phyloP scores from a whole-genome alignment of 92 coral and sea anemone species.

The Zoanthus sansibaricus region DNA sequence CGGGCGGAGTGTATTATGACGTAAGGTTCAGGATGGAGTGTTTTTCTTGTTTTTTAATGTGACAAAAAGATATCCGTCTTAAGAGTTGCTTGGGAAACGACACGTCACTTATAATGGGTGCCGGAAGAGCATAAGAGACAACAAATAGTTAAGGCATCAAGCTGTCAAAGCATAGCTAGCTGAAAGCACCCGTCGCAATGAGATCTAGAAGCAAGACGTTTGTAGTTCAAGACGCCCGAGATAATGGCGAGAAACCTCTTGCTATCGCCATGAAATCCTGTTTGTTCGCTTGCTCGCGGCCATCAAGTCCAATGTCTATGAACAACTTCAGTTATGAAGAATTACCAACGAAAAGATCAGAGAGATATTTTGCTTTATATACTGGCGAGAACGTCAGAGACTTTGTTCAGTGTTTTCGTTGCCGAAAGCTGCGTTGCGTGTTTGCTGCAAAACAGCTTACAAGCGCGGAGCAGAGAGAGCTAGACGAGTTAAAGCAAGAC shows the following conservation, averaged over 20 bases:
- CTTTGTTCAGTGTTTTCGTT: constrained; percentile 48
- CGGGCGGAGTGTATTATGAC: constrained; percentile 12
- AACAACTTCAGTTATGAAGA: constrained; percentile 19
- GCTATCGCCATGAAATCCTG: constrained; percentile 38
- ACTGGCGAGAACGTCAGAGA: constrained; percentile 47
- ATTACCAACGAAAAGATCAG: constrained; percentile 25
- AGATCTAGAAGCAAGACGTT: constrained; percentile 24
- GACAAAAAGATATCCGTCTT: constrained; percentile 6
- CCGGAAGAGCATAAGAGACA: not conserved
- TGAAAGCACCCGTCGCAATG: constrained; percentile 1
- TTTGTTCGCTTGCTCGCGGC: constrained; percentile 44
- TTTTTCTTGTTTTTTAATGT: not conserved
- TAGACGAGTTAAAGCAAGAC: constrained; percentile 29
- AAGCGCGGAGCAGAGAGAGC: constrained; percentile 19
- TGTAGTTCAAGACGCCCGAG: constrained; percentile 22
- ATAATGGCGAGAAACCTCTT: not conserved
- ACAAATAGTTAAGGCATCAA: not conserved
- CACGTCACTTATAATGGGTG: constrained; percentile 21
- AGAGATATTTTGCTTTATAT: constrained; percentile 31
- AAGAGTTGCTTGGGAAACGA: constrained; percentile 23
- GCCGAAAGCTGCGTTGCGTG: constrained; percentile 49
- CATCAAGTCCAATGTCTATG: constrained; percentile 16
- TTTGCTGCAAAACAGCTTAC: constrained; percentile 39
- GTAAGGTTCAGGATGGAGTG: constrained; percentile 1
- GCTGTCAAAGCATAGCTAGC: constrained; percentile 21